Conservation (phyloP, 1,140 invertebrate species). For the Bombus difficillimus region DNA sequence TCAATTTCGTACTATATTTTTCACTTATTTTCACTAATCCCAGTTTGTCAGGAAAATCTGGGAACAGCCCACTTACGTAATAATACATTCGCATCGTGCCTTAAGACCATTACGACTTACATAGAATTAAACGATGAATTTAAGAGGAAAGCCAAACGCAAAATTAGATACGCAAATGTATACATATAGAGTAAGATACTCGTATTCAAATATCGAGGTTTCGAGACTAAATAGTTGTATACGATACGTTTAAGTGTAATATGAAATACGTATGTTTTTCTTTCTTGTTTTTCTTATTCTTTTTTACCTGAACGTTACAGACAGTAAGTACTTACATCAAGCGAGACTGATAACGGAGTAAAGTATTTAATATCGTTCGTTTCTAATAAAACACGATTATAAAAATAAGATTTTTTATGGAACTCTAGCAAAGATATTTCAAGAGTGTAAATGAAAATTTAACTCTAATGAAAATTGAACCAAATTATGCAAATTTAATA, state of each 20-base stretch:
- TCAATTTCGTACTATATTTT: not conserved
- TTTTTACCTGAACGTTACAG: not conserved
- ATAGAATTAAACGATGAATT: slow-evolving; percentile 24
- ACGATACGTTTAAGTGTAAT: not conserved
- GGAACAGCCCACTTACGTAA: not conserved
- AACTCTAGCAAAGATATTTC: not conserved
- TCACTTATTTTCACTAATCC: not conserved
- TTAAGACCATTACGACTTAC: slow-evolving; percentile 43
- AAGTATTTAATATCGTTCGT: slow-evolving; percentile 7
- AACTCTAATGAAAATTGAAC: not conserved
- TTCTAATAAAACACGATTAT: slow-evolving; percentile 1
- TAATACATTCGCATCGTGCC: slow-evolving; percentile 25
- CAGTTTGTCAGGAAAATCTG: not conserved
- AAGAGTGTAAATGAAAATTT: not conserved
- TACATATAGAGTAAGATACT: not conserved
- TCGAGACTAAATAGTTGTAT: slow-evolving; percentile 6
- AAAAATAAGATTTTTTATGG: not conserved
- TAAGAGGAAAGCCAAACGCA: slow-evolving; percentile 27
- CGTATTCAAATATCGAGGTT: not conserved
- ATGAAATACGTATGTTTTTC: not conserved
- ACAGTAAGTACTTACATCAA: not conserved
- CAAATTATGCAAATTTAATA: not conserved
- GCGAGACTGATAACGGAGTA: not conserved
- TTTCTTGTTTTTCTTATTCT: not conserved
- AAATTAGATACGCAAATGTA: slow-evolving; percentile 1